Evolutionary conservation across 2,888 invertebrate genomes (phyloP), one percentile per base, ranked within the genome.

Genomic region (Mythimna albipuncta): DNA sequence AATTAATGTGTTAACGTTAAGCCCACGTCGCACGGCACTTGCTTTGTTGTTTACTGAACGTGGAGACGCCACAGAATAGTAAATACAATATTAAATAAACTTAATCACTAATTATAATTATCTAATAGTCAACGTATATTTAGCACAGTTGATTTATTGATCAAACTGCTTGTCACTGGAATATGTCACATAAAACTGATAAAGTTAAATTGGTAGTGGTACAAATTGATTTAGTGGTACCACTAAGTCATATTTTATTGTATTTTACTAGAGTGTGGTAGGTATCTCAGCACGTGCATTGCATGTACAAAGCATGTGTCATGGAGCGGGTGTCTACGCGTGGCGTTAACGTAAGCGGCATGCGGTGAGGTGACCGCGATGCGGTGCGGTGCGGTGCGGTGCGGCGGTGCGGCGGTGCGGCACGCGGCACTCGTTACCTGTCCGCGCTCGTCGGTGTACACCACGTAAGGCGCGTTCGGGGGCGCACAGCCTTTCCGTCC

Each of bases 391-490:
- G 75, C 64, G 11, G n/a, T 21, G 78, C 58, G 50, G 61, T 38
- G 38, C 38, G 38, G 38, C 38, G 9, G 63, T 35, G 70, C 21
- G 64, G 71, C 32, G 68, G 81, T 67, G 75, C 61, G 72, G 70
- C 81, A 72, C 77, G 82, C 79, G 84, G 92, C 95, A 96, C 95
- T 85, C 96, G 97, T 97, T 98, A 99, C 99, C 99, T 99, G 98
- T 98, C 98, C 98, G 97, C 98, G 98, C 96, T 98, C 98, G 97
- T 99, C 99, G 97, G 98, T 98, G 98, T 99, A 99, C 97, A 98
- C 98, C 97, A 99, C 98, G 97, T 98, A 98, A 96, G 98, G 98
- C 97, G 98, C 98, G 97, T 99, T 99, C 97, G 97, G 97, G 95
- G 98, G 98, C 97, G 98, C 97, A 97, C 98, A 97, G 96, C 95